phyloP scores from a whole-genome alignment of 2,797 vertebrate genomes.

The Gephyroberyx darwinii region DNA sequence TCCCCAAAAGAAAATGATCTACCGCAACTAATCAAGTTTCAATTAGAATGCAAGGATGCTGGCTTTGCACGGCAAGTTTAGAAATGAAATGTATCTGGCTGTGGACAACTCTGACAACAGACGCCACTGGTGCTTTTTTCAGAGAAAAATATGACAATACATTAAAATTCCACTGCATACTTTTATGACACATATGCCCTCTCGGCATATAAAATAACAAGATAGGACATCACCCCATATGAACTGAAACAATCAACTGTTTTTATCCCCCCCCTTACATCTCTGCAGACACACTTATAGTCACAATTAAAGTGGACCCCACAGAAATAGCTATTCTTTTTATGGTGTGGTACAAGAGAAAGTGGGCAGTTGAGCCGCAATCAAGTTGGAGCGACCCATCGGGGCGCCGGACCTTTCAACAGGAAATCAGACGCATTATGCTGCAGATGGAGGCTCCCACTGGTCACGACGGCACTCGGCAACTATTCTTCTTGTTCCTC shows the following conservation, averaged over 20 bases:
- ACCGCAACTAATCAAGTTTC: neutral
- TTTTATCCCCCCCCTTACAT: neutral
- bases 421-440: constrained; percentile 33
- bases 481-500: constrained; percentile 8
- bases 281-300: neutral
- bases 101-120: neutral
- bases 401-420: constrained; percentile 44
- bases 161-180: neutral
- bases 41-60: neutral
- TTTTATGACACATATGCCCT: neutral
- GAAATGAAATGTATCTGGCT: neutral
- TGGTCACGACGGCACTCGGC: constrained; percentile 30
- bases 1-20: neutral
- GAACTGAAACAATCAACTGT: neutral
- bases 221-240: constrained; percentile 17
- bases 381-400: constrained; percentile 48
- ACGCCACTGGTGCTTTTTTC: neutral
- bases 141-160: neutral
- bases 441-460: constrained; percentile 43
- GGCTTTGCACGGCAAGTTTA: neutral
- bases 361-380: constrained; percentile 44
- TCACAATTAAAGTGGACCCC: constrained; percentile 21
- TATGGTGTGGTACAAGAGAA: constrained; percentile 10
- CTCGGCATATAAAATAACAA: constrained; percentile 9
- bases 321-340: constrained; percentile 43